phyloP scores from a whole-genome alignment of 2,888 invertebrate genomes.

The Phaedon cochleariae region DNA sequence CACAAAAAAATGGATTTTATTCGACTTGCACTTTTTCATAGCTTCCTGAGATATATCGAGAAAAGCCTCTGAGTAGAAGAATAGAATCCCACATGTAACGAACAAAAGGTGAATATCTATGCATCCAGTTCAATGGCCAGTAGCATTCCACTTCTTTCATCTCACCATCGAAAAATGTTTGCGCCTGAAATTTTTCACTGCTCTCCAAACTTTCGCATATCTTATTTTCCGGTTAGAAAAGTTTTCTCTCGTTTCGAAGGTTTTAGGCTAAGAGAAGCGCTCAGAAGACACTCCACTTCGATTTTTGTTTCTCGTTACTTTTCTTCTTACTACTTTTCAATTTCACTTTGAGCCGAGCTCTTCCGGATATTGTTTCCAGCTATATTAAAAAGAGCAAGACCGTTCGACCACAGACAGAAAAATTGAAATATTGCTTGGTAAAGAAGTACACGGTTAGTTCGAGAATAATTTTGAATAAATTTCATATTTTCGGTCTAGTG shows the following conservation, averaged over 20 bases:
- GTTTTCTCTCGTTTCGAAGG: not conserved
- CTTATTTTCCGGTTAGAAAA: not conserved
- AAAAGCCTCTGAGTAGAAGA: no score
- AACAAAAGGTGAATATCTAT: no score
- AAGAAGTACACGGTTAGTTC: not conserved
- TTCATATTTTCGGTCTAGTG: no score
- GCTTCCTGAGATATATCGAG: no score
- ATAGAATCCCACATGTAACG: no score
- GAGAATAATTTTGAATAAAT: no score
- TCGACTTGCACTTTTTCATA: no score
- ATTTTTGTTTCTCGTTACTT: conserved; percentile 37
- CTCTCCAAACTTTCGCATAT: not conserved
- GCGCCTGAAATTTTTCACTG: not conserved
- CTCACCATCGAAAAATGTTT: not conserved
- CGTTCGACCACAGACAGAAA: not conserved
- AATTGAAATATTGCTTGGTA: not conserved
- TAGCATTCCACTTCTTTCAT: not conserved
- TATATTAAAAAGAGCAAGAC: not conserved
- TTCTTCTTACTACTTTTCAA: conserved; percentile 35
- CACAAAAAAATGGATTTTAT: no score
- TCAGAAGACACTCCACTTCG: conserved; percentile 12
- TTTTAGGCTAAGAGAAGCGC: not conserved
- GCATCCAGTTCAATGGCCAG: not conserved
- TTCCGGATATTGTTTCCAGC: conserved; percentile 28
- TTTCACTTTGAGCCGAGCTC: conserved; percentile 29